Evolutionary conservation across 2,797 vertebrate species (phyloP).

Genomic region (Sebastes elongatus): DNA sequence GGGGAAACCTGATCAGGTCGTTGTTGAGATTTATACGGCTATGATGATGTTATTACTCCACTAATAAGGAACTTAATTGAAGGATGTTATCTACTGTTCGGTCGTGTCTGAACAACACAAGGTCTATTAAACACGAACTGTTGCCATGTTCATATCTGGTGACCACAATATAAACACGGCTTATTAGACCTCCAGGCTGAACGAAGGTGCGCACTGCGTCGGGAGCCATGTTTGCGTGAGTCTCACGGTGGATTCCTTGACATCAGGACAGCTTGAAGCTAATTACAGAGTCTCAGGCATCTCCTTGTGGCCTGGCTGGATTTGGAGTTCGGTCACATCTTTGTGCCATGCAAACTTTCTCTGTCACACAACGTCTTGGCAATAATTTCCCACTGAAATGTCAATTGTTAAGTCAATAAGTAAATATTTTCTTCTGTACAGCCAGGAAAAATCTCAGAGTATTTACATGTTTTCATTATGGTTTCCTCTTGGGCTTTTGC

Average conservation of each 20-base stretch:
- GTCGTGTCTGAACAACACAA: conserved; percentile 24
- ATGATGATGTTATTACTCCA: conserved; percentile 30
- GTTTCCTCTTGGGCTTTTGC: conserved; percentile 45
- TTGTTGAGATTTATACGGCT: background rate
- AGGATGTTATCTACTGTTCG: conserved; percentile 35
- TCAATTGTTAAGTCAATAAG: conserved; percentile 44
- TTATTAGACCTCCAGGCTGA: conserved; percentile 45
- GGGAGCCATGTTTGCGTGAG: conserved; percentile 47
- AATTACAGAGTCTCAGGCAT: conserved; percentile 40
- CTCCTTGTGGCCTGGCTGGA: conserved; percentile 26
- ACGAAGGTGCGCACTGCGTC: conserved; percentile 28
- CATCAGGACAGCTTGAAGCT: conserved; percentile 35
- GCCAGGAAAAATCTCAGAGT: conserved; percentile 10
- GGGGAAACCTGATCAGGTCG: conserved; percentile 7
- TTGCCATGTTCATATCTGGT: conserved; percentile 39
- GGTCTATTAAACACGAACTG: conserved; percentile 11
- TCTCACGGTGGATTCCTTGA: conserved; percentile 37
- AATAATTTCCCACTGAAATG: conserved; percentile 25
- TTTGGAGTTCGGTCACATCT: conserved; percentile 26
- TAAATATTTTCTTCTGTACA: conserved; percentile 51
- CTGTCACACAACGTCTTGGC: conserved; percentile 40
- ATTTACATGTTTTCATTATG: conserved; percentile 46
- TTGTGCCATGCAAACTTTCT: conserved; percentile 30
- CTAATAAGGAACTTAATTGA: conserved; percentile 44
- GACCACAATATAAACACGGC: conserved; percentile 50